Conservation (phyloP, 2,888 invertebrate genomes). For the Cephus pulcher region DNA sequence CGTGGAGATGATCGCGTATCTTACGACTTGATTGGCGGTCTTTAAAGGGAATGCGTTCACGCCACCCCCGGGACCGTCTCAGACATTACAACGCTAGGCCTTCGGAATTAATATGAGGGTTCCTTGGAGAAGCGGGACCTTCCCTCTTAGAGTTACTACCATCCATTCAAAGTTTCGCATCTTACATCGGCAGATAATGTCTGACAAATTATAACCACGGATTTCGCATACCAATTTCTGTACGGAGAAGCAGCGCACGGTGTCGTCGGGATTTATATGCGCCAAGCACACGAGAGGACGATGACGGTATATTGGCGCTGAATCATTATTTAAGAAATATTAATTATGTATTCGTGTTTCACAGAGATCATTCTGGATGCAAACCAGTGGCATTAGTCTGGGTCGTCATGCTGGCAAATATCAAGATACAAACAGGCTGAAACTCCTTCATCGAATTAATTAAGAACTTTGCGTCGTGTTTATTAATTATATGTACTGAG, state of each 20-base stretch:
- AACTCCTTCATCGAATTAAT: too few relatives aligned
- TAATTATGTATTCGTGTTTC: too few relatives aligned
- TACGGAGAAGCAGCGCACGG: neutral
- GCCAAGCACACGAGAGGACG: too few relatives aligned
- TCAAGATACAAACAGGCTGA: too few relatives aligned
- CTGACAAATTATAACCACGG: conserved; percentile 59
- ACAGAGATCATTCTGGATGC: too few relatives aligned
- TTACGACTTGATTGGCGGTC: conserved; percentile 62
- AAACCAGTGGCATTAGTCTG: too few relatives aligned
- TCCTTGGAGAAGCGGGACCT: conserved; percentile 11
- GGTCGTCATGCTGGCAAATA: too few relatives aligned
- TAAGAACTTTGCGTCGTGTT: too few relatives aligned
- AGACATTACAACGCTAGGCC: conserved; percentile 55
- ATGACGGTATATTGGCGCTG: too few relatives aligned
- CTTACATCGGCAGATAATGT: conserved; percentile 57
- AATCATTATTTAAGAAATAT: too few relatives aligned
- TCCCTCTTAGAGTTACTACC: conserved; percentile 29
- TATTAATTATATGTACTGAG: too few relatives aligned
- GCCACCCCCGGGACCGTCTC: conserved; percentile 54
- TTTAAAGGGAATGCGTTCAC: conserved; percentile 64
- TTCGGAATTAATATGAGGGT: conserved; percentile 60
- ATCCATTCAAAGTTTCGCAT: conserved; percentile 57
- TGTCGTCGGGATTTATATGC: too few relatives aligned
- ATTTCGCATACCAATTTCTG: conserved; percentile 53
- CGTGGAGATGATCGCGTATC: conserved; percentile 62